A percentile compares a stretch with the other conserved stretches of the same genome.
Evolutionary conservation across 64 coral and sea anemone species (phyloP).

Genomic region (Stichodactyla mertensii): DNA sequence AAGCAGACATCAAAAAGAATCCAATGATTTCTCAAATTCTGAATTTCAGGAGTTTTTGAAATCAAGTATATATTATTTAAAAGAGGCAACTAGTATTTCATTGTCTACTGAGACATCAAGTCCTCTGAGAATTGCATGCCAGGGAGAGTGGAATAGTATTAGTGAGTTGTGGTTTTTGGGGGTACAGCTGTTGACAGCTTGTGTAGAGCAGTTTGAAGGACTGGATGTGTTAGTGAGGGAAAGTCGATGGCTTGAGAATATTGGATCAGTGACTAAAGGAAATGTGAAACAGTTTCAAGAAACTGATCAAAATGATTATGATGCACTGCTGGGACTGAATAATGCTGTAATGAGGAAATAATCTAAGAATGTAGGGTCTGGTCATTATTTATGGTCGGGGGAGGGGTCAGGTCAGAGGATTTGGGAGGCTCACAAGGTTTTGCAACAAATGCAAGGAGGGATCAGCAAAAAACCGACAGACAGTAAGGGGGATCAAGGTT

Average conservation of each 20-base stretch:
- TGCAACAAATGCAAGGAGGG: too few relatives aligned
- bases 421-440: too few relatives aligned
- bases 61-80: conserved; percentile 32
- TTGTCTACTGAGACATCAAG: background rate
- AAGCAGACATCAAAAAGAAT: conserved; percentile 10
- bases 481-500: too few relatives aligned
- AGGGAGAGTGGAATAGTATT: conserved; percentile 43
- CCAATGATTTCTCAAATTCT: background rate
- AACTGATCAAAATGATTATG: too few relatives aligned
- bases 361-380: too few relatives aligned
- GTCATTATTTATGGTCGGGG: too few relatives aligned
- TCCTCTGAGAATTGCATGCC: background rate
- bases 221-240: background rate
- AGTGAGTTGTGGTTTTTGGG: conserved; percentile 86
- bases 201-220: background rate
- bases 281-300: too few relatives aligned
- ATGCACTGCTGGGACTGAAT: too few relatives aligned
- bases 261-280: background rate
- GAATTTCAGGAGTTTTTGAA: conserved; percentile 29
- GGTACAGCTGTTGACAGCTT: conserved; percentile 50
- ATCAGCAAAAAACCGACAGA: too few relatives aligned
- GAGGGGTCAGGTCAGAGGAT: too few relatives aligned
- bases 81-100: conserved; percentile 12
- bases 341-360: too few relatives aligned
- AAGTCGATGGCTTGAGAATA: background rate